A percentile compares a stretch with the other conserved stretches of the same genome.
Evolutionary conservation across 1,140 invertebrate species (phyloP).

Genomic region (Nautilus pompilius): DNA sequence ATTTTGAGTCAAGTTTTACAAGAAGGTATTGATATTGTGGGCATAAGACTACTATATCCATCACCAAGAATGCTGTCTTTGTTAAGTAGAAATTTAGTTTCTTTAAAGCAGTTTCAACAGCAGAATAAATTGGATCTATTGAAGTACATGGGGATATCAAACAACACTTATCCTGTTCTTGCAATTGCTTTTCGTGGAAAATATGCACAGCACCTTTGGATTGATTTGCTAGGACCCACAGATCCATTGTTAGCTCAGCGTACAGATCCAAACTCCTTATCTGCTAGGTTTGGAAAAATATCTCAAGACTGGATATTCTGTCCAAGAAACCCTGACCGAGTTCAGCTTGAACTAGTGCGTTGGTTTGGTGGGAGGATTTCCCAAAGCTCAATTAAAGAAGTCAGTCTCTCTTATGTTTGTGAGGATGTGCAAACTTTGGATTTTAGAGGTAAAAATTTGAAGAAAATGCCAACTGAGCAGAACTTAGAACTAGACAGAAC

Average conservation of each 20-base stretch:
- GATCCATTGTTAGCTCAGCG: conserved; percentile 41
- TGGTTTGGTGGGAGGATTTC: conserved; percentile 50
- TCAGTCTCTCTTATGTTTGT: too few relatives aligned
- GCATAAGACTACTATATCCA: conserved; percentile 37
- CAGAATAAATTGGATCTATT: too few relatives aligned
- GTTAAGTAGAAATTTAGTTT: neutral
- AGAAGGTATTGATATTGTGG: conserved; percentile 37
- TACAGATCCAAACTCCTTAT: conserved; percentile 50
- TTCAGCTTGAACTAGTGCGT: conserved; percentile 34
- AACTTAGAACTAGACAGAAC: too few relatives aligned
- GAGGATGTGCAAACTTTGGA: too few relatives aligned
- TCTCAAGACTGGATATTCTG: conserved; percentile 41
- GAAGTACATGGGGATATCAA: conserved; percentile 31
- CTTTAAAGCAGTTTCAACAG: too few relatives aligned
- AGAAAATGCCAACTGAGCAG: too few relatives aligned
- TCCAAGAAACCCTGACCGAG: conserved; percentile 34
- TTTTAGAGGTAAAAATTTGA: too few relatives aligned
- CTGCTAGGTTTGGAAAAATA: conserved; percentile 44
- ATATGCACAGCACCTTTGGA: conserved; percentile 39
- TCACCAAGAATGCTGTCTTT: conserved; percentile 25
- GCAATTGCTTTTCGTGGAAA: conserved; percentile 45
- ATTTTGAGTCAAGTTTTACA: conserved; percentile 42
- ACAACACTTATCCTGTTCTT: conserved; percentile 41
- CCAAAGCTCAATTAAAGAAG: too few relatives aligned
- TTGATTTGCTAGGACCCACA: conserved; percentile 46